Conservation (phyloP, 1,140 invertebrate species). For the Drosophila ercepeae region DNA sequence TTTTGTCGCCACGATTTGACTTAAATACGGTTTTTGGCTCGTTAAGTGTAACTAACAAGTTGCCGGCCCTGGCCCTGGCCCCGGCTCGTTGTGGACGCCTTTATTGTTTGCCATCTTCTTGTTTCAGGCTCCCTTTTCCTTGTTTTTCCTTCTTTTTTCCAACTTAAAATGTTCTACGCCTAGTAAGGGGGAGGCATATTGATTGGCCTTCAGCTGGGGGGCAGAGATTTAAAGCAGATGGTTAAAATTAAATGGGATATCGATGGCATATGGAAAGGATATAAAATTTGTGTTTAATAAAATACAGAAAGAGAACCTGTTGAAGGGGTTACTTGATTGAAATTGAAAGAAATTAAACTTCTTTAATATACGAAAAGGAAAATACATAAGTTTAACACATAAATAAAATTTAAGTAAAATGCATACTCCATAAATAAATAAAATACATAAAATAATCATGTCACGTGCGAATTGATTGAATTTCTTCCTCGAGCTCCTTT, state of each 20-base stretch:
- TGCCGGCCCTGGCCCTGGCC: conserved; percentile 39
- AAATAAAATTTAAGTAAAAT: conserved; percentile 65
- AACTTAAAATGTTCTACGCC: conserved; percentile 21
- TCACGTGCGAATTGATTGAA: conserved; percentile 80
- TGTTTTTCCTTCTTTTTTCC: conserved; percentile 23
- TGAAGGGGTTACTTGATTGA: not conserved
- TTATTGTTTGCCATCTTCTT: conserved; percentile 68
- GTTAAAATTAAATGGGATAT: conserved; percentile 11
- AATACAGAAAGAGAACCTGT: not conserved
- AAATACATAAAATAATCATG: conserved; percentile 77
- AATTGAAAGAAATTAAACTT: not conserved
- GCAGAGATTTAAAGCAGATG: conserved; percentile 28
- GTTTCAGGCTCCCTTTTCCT: conserved; percentile 16
- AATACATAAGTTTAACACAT: conserved; percentile 15
- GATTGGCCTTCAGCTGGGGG: conserved; percentile 2
- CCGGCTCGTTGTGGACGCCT: conserved; percentile 39
- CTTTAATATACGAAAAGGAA: not conserved
- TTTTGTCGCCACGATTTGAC: conserved; percentile 62
- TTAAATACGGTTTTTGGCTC: conserved; percentile 80
- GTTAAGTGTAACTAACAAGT: conserved; percentile 79
- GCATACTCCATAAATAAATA: conserved; percentile 70
- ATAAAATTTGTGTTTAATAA: conserved; percentile 20
- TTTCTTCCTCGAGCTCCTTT: conserved; percentile 65
- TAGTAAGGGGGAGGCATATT: conserved; percentile 7
- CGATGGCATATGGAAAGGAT: conserved; percentile 10